A percentile compares a stretch with the other conserved stretches of the same genome.
These are phyloP conservation scores for Apis dorsata DNA, from an alignment of 1,140 invertebrate species.

Conservation along the genomic window DNA sequence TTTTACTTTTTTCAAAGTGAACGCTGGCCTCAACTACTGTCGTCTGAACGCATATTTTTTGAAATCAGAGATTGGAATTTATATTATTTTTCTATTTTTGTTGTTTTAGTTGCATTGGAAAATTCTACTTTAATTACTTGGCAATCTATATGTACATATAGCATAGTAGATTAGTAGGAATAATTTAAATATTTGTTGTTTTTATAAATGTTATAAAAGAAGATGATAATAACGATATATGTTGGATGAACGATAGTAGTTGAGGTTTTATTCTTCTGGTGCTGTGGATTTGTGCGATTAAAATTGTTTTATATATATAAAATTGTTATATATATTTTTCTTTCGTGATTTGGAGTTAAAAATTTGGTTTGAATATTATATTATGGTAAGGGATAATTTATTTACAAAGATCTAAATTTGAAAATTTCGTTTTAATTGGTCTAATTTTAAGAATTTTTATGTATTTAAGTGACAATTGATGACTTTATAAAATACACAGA, in stretches of 20 bases:
- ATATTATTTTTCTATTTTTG: neutral
- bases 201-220: neutral
- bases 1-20: neutral
- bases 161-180: neutral
- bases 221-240: neutral
- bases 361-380: neutral
- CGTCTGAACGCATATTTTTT: neutral
- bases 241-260: constrained; percentile 17
- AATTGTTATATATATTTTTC: neutral
- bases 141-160: neutral
- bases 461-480: neutral
- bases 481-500: neutral
- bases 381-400: neutral
- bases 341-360: neutral
- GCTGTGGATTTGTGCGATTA: constrained; percentile 8
- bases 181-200: neutral
- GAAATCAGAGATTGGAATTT: neutral
- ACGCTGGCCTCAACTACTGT: constrained; percentile 26
- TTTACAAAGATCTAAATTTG: neutral
- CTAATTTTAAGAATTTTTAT: neutral
- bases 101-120: neutral
- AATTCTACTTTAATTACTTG: constrained; percentile 1
- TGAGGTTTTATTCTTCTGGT: constrained; percentile 9
- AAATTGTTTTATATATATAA: neutral
- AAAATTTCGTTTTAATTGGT: constrained; percentile 2